A percentile compares a stretch with the other conserved stretches of the same genome.
phyloP scores from a whole-genome alignment of 2,113 vertebrate species.

The Aspidoscelis tigris region DNA sequence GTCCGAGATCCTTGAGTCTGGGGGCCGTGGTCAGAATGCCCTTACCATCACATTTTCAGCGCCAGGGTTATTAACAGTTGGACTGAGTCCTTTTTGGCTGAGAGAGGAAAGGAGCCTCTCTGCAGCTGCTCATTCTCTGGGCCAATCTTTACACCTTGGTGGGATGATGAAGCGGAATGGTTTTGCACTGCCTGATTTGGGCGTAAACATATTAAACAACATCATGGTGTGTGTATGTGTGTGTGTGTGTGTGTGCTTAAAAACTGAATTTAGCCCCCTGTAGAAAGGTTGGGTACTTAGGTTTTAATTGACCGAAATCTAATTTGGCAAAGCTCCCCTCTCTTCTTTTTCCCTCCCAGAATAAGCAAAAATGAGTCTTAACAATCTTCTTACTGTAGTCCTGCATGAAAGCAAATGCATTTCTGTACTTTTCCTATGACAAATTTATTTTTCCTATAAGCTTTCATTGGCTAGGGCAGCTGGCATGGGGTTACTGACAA shows the following conservation, averaged over 20 bases:
- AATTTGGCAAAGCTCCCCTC: conserved; percentile 63
- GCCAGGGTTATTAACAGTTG: neutral
- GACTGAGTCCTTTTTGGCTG: neutral
- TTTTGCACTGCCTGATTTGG: neutral
- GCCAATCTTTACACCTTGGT: neutral
- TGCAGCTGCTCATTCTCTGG: conserved; percentile 1
- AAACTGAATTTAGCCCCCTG: conserved; percentile 29
- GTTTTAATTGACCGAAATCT: conserved; percentile 50
- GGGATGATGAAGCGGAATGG: conserved; percentile 26
- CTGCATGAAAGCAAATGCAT: conserved; percentile 73
- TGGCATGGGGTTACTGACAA: conserved; percentile 76
- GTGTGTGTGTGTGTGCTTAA: neutral
- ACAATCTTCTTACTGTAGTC: conserved; percentile 78
- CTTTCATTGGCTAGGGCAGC: conserved; percentile 77
- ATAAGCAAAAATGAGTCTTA: conserved; percentile 57
- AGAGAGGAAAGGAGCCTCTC: neutral
- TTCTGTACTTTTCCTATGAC: conserved; percentile 79
- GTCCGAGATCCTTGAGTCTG: neutral
- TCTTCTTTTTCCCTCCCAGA: conserved; percentile 51
- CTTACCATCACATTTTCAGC: neutral
- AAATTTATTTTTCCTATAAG: conserved; percentile 85
- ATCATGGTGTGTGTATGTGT: neutral
- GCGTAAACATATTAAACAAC: conserved; percentile 26
- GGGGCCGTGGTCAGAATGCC: neutral
- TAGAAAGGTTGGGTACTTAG: conserved; percentile 46